These are phyloP conservation scores for Bellardia bayeri DNA, from an alignment of 2,888 invertebrate genomes.

Conservation along the genomic window DNA sequence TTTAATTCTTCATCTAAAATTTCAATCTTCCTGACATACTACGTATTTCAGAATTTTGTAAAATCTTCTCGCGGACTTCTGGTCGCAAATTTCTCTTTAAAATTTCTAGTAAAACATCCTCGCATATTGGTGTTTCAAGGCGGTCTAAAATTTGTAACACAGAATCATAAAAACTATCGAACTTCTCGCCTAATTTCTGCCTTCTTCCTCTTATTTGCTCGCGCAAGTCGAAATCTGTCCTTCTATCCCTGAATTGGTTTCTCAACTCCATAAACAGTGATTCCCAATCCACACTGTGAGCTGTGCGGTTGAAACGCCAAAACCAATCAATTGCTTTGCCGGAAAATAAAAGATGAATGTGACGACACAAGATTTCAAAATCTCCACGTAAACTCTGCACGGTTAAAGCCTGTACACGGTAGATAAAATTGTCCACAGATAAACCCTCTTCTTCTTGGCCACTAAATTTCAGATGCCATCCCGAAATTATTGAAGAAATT, in stretches of 20 bases:
- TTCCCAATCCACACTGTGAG: slow-evolving; percentile 11
- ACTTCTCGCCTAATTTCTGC: slow-evolving; percentile 8
- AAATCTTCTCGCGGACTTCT: slow-evolving; percentile 1
- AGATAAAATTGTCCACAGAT: slow-evolving; percentile 45
- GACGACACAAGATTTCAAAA: slow-evolving; percentile 13
- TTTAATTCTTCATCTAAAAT: neutral
- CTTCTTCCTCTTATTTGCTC: slow-evolving; percentile 12
- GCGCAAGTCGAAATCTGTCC: slow-evolving; percentile 31
- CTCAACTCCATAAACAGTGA: slow-evolving; percentile 20
- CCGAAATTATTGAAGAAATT: slow-evolving; percentile 15
- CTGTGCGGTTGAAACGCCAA: neutral
- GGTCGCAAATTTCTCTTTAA: slow-evolving; percentile 34
- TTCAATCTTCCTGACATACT: slow-evolving; percentile 21
- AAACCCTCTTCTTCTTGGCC: slow-evolving; percentile 30
- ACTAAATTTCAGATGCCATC: slow-evolving; percentile 36
- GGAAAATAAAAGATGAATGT: slow-evolving; percentile 23
- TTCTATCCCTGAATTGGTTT: slow-evolving; percentile 34
- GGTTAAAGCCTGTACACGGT: slow-evolving; percentile 30
- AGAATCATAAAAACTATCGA: slow-evolving; percentile 24
- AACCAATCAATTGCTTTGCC: slow-evolving; percentile 20
- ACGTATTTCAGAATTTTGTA: neutral
- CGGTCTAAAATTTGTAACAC: slow-evolving; percentile 27
- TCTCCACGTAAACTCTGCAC: slow-evolving; percentile 18
- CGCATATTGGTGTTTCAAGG: slow-evolving; percentile 5
- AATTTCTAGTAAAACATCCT: slow-evolving; percentile 28